phyloP scores from a whole-genome alignment of 35 echinoderm and acorn worm species.

The Patiria miniata region DNA sequence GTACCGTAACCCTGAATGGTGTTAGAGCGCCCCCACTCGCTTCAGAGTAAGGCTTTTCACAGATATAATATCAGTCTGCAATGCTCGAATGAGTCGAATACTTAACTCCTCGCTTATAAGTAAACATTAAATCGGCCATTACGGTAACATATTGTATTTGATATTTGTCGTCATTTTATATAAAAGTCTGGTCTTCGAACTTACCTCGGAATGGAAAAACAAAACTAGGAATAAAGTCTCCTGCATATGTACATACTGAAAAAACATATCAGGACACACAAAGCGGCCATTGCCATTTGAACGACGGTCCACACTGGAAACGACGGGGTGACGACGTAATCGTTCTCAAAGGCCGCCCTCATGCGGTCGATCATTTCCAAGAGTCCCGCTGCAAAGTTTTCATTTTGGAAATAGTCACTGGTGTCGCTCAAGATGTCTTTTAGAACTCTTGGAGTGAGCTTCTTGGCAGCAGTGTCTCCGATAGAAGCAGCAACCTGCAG shows the following conservation, averaged over 20 bases:
- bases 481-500: constrained; percentile 52
- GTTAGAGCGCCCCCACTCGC: too few species aligned
- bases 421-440: constrained; percentile 53
- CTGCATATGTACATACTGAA: constrained; percentile 72
- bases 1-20: too few species aligned
- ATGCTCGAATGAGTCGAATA: too few species aligned
- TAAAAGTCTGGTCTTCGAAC: too few species aligned
- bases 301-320: constrained; percentile 73
- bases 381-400: constrained; percentile 31
- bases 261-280: constrained; percentile 63
- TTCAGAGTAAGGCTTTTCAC: too few species aligned
- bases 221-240: constrained; percentile 56
- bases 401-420: constrained; percentile 30
- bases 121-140: too few species aligned
- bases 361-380: constrained; percentile 28
- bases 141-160: too few species aligned
- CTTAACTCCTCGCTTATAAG: too few species aligned
- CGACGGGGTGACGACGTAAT: constrained; percentile 25
- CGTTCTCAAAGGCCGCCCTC: not conserved
- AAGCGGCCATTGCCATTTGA: constrained; percentile 49
- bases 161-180: too few species aligned
- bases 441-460: constrained; percentile 24
- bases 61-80: too few species aligned
- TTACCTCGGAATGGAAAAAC: not conserved
- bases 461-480: constrained; percentile 40